Percentiles rank a stretch among this genome's conserved stretches.
These are phyloP conservation scores for Galleria mellonella DNA, from an alignment of 1,140 invertebrate species.

Conservation along the genomic window DNA sequence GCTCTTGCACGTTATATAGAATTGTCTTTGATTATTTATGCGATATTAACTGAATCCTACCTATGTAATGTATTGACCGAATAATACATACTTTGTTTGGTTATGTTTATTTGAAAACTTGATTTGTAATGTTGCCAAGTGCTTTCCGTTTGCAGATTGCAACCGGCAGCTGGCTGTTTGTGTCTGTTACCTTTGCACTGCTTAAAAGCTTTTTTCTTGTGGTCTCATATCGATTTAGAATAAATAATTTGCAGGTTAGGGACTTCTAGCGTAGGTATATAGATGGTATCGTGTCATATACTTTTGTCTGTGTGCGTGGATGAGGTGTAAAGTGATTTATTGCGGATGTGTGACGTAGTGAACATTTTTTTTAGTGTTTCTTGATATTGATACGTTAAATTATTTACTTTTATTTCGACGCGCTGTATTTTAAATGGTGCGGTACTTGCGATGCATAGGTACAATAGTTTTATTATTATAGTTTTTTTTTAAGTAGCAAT, in stretches of 20 bases:
- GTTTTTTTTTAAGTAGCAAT: too few species aligned
- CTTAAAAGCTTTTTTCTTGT: conserved; percentile 12
- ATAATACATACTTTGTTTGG: conserved; percentile 13
- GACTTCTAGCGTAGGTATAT: neutral
- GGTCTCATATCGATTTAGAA: conserved; percentile 10
- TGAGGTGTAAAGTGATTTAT: conserved; percentile 10
- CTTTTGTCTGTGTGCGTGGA: conserved; percentile 22
- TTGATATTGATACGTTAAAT: conserved; percentile 5
- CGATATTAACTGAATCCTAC: conserved; percentile 14
- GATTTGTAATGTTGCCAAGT: conserved; percentile 32
- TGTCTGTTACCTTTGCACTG: conserved; percentile 14
- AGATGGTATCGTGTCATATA: conserved; percentile 13
- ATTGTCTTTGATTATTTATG: conserved; percentile 13
- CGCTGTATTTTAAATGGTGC: too few species aligned
- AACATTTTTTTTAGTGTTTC: conserved; percentile 14
- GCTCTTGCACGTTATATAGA: conserved; percentile 14
- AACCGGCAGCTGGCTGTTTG: conserved; percentile 4
- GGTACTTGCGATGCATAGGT: too few species aligned
- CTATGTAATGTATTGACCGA: conserved; percentile 11
- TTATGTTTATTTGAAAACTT: conserved; percentile 38
- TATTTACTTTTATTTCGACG: conserved; percentile 1
- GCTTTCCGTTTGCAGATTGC: conserved; percentile 1
- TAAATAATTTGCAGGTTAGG: conserved; percentile 18
- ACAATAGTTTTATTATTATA: too few species aligned
- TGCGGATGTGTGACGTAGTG: too few species aligned